Percentiles rank a stretch among this genome's conserved stretches.
phyloP scores from a whole-genome alignment of 1,140 invertebrate species.

The Acromyrmex heyeri region DNA sequence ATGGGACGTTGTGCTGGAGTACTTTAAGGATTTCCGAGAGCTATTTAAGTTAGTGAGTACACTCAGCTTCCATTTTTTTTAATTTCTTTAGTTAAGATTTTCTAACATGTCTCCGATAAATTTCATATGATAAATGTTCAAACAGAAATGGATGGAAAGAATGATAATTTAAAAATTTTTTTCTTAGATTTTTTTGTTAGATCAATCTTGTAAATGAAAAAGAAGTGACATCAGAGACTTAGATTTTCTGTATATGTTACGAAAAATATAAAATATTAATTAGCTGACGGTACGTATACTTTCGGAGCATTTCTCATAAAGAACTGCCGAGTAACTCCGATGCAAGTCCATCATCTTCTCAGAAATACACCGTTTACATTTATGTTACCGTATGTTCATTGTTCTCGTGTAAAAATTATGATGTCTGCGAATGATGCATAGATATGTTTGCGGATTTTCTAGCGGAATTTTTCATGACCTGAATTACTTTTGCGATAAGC shows the following conservation, averaged over 20 bases:
- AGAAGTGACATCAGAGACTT: not conserved
- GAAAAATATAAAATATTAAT: conserved; percentile 44
- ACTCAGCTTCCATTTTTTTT: not conserved
- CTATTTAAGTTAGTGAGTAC: conserved; percentile 73
- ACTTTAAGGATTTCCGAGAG: conserved; percentile 68
- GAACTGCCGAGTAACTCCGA: conserved; percentile 68
- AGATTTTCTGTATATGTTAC: not conserved
- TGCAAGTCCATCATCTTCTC: conserved; percentile 32
- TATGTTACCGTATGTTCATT: conserved; percentile 46
- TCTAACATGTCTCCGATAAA: not conserved
- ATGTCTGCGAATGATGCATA: conserved; percentile 19
- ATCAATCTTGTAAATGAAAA: not conserved
- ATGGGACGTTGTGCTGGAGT: conserved; percentile 78
- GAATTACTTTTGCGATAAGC: conserved; percentile 35
- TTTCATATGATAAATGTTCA: not conserved
- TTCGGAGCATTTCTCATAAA: conserved; percentile 49
- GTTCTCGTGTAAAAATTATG: conserved; percentile 53
- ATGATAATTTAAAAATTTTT: not conserved
- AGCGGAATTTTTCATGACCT: conserved; percentile 38
- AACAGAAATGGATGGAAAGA: not conserved
- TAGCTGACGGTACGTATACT: not conserved
- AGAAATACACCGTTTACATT: conserved; percentile 29
- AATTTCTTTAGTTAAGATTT: not conserved
- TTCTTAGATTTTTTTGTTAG: not conserved
- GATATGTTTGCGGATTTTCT: conserved; percentile 58